Conservation (phyloP, 2,113 vertebrate genomes). For the Chaetops frenatus region DNA sequence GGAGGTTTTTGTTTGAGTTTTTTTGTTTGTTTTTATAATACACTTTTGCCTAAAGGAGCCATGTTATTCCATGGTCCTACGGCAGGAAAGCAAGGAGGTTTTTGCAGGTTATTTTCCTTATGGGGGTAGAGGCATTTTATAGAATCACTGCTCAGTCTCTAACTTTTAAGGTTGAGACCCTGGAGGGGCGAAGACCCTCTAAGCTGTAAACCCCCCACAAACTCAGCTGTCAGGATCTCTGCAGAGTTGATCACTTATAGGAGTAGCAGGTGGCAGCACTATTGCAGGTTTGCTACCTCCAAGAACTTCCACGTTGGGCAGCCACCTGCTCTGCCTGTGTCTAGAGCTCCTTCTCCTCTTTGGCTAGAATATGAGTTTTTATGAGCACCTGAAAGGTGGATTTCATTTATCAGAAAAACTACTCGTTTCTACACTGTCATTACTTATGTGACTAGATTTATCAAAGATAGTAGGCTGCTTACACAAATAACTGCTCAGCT, state of each 20-base stretch:
- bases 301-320: not conserved
- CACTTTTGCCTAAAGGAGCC: not conserved
- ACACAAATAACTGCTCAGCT: not conserved
- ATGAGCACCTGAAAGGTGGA: not conserved
- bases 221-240: not conserved
- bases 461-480: not conserved
- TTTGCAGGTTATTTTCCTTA: not conserved
- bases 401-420: not conserved
- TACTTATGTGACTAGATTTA: not conserved
- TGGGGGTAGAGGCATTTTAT: not conserved
- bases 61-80: not conserved
- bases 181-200: not conserved
- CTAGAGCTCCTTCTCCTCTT: not conserved
- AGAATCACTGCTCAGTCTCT: not conserved
- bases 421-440: not conserved
- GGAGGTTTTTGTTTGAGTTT: not conserved
- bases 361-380: not conserved
- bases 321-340: not conserved
- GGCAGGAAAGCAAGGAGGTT: not conserved
- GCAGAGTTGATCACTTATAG: not conserved
- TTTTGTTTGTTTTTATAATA: not conserved
- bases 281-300: not conserved
- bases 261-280: not conserved
- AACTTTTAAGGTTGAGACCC: not conserved
- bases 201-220: not conserved